Conservation (phyloP, 2,113 vertebrate species). For the Clarias magur region DNA sequence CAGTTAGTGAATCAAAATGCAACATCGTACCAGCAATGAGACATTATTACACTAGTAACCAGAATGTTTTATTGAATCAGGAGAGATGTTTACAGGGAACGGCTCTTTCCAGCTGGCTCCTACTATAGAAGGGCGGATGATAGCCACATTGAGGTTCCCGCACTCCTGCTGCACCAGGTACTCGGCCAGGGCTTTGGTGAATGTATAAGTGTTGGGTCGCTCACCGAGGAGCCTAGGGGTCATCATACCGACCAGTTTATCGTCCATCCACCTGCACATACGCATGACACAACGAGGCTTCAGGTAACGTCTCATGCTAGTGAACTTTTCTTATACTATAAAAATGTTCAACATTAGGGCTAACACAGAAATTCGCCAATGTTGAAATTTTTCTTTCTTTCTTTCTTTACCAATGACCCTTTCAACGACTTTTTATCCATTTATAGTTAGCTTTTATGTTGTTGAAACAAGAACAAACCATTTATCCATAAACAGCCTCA, state of each 20-base stretch:
- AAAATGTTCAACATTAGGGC: too few species aligned
- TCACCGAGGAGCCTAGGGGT: constrained; percentile 90
- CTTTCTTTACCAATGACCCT: background rate
- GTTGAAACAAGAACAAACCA: background rate
- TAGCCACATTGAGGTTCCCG: constrained; percentile 87
- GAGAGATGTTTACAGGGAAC: constrained; percentile 85
- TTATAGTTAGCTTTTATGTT: background rate
- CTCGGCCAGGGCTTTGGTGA: constrained; percentile 94
- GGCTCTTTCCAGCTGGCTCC: constrained; percentile 99
- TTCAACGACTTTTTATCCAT: background rate
- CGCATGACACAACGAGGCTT: background rate
- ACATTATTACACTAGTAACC: background rate
- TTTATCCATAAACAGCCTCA: background rate
- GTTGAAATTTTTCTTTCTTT: background rate
- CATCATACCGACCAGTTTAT: constrained; percentile 86
- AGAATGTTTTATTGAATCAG: background rate
- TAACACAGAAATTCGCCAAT: background rate
- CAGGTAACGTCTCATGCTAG: background rate
- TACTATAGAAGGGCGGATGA: constrained; percentile 93
- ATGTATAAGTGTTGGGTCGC: constrained; percentile 94
- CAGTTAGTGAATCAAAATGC: background rate
- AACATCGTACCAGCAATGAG: background rate
- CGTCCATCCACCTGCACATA: constrained; percentile 91
- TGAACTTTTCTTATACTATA: background rate
- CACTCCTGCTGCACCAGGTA: constrained; percentile 92